Base-by-base conservation (phyloP, 64 coral and sea anemone species). In the Stichodactyla helianthus region DNA sequence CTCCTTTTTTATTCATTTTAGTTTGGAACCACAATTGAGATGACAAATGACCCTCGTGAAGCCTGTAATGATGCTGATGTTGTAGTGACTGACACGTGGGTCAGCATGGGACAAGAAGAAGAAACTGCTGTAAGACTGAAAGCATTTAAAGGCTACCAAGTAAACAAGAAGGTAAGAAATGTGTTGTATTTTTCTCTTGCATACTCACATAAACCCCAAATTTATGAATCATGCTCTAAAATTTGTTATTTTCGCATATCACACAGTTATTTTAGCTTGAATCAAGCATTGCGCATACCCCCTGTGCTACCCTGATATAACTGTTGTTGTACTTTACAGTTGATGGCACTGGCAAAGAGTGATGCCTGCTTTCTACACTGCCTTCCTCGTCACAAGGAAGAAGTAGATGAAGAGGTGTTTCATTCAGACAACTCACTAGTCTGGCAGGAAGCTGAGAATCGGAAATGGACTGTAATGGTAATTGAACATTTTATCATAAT, bases 401-500 rank as follows among this genome's bases (percentile, higher is more conserved):
- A 98, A 81, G 93, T 98, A 1, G 85, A 86, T 15, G 96, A 98
- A 68, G 96, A 98, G 17, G 90, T 98, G 8, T 98, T 98, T 62
- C 82, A 89, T 58, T 98, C 96, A 77, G 96, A 98, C 14, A 92
- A 89, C 77, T 98, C 96, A 6, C 85, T 98, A 20, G 93, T 98
- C 57, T 98, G 96, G 96, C 87, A 92, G 22, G 96, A 92, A 51
- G 96, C 96, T 6, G 96, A 98, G 27, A 98, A 98, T 71, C 93
- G 96, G 52, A 98, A 98, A 63, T 98, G 96, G 96, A 98, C 96
- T 55, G 93, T 90, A 13, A 98, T 98, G 96, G 96, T 98, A 64
- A 65, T 44, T 44, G 4, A 44, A 44, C 0, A 44, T 44, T 44
- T 44, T 44, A 44, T 44, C 35, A 3, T 44, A 44, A 44, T 44